Evolutionary conservation across 2,888 invertebrate genomes (phyloP), one percentile per base, ranked within the genome.

Genomic region (Coelogynopora nodosa): DNA sequence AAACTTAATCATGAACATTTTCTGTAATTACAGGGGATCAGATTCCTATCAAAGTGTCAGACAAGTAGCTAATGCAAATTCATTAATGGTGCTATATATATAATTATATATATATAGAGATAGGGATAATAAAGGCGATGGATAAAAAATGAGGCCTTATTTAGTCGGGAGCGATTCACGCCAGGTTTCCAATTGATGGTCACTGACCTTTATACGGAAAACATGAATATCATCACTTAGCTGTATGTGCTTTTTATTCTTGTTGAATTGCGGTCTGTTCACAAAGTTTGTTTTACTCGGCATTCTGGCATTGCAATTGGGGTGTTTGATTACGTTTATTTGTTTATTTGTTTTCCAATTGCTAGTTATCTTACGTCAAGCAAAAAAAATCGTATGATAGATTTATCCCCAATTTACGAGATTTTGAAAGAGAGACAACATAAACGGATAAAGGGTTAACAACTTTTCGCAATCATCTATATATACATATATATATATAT

Each of bases 301-400:
- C 5, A 74, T 74, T 5, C 74, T 23, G 74, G 23, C 27, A 23
- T 26, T 74, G 74, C 23, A 23, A 74, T 74, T 2, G 27, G 74
- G 23, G 74, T 74, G 49, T 74, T 23, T 74, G 74, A 74, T 74
- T 74, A 74, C 74, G 5, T 26, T 74, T 74, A 13, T 74, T 13
- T 74, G 74, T 74, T 74, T 74, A 74, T 74, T 74, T 74, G 23
- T 74, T 74, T 74, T 74, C 74, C 23, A n/a, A 74, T 23, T 74
- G 2, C 74, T 26, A 74, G n/a, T n/a, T n/a, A n/a, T n/a, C n/a
- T n/a, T n/a, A n/a, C n/a, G n/a, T n/a, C n/a, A n/a, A n/a, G n/a
- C n/a, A n/a, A n/a, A n/a, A n/a, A n/a, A n/a, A n/a, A n/a, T n/a
- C n/a, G n/a, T n/a, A n/a, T n/a, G n/a, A n/a, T n/a, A n/a, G n/a